phyloP scores from a whole-genome alignment of 2,113 vertebrate genomes.

The Pseudopodoces humilis region DNA sequence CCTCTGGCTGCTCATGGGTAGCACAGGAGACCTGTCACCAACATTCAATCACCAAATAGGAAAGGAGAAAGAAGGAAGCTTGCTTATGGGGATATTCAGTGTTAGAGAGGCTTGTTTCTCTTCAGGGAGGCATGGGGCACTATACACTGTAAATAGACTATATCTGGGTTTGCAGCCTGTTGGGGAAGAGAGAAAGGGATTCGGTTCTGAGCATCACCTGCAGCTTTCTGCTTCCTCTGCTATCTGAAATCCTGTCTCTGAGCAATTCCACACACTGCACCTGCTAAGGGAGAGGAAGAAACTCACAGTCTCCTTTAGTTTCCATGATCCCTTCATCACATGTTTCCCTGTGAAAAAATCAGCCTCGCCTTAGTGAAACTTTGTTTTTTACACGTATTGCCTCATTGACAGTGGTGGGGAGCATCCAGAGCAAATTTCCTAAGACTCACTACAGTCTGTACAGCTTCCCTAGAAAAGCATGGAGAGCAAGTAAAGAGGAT shows the following conservation, averaged over 20 bases:
- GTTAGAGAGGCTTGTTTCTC: slow-evolving; percentile 9
- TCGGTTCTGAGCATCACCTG: not conserved
- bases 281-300: not conserved
- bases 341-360: not conserved
- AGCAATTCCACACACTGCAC: not conserved
- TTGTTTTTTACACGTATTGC: not conserved
- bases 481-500: not conserved
- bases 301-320: not conserved
- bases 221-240: not conserved
- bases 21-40: not conserved
- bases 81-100: slow-evolving; percentile 4
- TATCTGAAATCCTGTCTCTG: not conserved
- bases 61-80: slow-evolving; percentile 1
- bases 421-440: not conserved
- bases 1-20: not conserved
- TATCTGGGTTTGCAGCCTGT: slow-evolving; percentile 4
- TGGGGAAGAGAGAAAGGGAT: not conserved
- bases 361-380: not conserved
- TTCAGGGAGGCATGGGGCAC: not conserved
- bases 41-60: not conserved
- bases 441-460: not conserved
- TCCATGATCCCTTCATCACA: not conserved
- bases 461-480: not conserved
- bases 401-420: not conserved
- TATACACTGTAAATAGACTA: not conserved